These are phyloP conservation scores for Piprites chloris DNA, from an alignment of 2,113 vertebrate genomes.

Conservation along the genomic window DNA sequence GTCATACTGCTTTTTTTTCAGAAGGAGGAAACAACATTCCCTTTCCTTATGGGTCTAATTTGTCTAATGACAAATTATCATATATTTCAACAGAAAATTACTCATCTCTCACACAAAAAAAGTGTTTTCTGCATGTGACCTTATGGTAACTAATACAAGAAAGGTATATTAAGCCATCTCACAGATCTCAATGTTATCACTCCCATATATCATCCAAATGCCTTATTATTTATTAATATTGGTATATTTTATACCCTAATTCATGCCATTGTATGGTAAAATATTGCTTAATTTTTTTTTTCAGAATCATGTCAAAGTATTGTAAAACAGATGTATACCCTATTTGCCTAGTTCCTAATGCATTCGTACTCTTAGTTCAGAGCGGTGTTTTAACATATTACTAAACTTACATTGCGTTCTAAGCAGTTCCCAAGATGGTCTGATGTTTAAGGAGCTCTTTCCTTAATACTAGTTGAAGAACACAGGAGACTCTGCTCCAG, in stretches of 20 bases:
- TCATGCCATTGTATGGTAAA: background rate
- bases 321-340: background rate
- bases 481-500: background rate
- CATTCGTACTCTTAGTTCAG: background rate
- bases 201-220: background rate
- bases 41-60: background rate
- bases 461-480: background rate
- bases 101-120: background rate
- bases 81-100: background rate
- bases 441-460: background rate
- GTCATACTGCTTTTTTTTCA: background rate
- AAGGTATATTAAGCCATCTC: background rate
- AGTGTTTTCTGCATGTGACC: background rate
- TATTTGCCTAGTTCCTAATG: background rate
- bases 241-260: background rate
- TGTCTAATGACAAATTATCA: background rate
- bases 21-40: background rate
- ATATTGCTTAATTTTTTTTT: background rate
- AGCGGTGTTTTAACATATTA: background rate
- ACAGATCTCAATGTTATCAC: background rate
- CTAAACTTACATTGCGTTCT: background rate
- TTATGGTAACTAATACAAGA: background rate
- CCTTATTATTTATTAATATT: background rate
- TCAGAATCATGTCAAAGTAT: background rate
- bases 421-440: background rate